These are phyloP conservation scores for Epizoanthus scotinus DNA, from an alignment of 92 coral and sea anemone species.

Conservation along the genomic window DNA sequence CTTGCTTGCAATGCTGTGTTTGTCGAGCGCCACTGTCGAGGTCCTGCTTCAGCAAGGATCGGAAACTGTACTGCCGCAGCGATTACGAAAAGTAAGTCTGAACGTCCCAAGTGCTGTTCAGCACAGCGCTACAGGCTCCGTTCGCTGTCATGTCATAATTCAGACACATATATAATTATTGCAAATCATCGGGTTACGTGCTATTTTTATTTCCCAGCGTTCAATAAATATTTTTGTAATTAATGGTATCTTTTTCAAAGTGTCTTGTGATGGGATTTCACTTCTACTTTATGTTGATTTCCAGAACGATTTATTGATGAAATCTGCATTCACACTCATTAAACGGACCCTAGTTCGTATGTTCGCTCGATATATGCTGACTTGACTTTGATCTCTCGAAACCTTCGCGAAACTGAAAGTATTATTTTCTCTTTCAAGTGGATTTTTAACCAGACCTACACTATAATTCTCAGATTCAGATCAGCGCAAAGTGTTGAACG, in stretches of 20 bases:
- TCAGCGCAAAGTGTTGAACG: conserved; percentile 16
- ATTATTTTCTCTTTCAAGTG: conserved; percentile 31
- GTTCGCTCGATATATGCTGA: too few species aligned
- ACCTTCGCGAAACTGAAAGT: conserved; percentile 5
- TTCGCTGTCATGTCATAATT: conserved; percentile 42
- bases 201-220: conserved; percentile 64
- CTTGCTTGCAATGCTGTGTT: conserved; percentile 95
- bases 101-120: conserved; percentile 6
- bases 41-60: conserved; percentile 97
- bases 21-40: conserved; percentile 89
- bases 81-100: conserved; percentile 98
- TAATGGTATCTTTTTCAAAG: conserved; percentile 49
- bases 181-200: conserved; percentile 58
- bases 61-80: conserved; percentile 92
- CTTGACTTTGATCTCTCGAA: background rate
- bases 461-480: background rate
- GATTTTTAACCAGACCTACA: conserved; percentile 9
- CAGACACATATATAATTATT: conserved; percentile 57
- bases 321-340: conserved; percentile 23
- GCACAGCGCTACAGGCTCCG: conserved; percentile 23
- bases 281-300: conserved; percentile 17
- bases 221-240: conserved; percentile 77
- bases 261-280: conserved; percentile 20
- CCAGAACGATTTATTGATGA: conserved; percentile 6
- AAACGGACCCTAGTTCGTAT: background rate